These are phyloP conservation scores for Aurelia sp. DNA, from an alignment of 30 jellyfish, hydroid and myxozoan species.

Conservation along the genomic window DNA sequence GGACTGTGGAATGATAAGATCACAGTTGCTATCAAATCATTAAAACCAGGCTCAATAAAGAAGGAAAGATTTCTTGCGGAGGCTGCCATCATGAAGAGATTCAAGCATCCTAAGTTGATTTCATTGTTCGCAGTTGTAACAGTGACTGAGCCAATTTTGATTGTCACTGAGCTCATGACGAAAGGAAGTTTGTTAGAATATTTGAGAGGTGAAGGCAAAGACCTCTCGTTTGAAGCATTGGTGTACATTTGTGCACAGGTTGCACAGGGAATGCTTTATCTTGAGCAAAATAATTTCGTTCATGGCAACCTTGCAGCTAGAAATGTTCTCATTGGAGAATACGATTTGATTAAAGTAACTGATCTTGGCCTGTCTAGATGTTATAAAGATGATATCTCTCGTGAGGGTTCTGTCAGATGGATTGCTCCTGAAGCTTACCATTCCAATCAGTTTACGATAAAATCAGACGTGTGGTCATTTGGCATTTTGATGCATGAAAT, in stretches of 20 bases:
- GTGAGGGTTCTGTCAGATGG: slow-evolving; percentile 95
- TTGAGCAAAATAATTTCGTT: slow-evolving; percentile 78
- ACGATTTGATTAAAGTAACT: slow-evolving; percentile 81
- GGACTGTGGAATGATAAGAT: slow-evolving; percentile 93
- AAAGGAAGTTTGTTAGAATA: slow-evolving; percentile 94
- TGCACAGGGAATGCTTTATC: slow-evolving; percentile 94
- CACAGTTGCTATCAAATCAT: slow-evolving; percentile 89
- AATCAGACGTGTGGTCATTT: slow-evolving; percentile 99
- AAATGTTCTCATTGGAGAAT: slow-evolving; percentile 87
- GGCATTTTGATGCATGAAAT: slow-evolving; percentile 96
- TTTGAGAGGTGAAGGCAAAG: slow-evolving; percentile 80
- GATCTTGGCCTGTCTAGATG: slow-evolving; percentile 97
- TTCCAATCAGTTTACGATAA: slow-evolving; percentile 82
- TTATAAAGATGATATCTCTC: slow-evolving; percentile 79
- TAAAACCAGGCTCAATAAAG: slow-evolving; percentile 89
- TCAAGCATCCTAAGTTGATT: slow-evolving; percentile 84
- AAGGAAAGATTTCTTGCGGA: slow-evolving; percentile 87
- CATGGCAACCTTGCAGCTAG: slow-evolving; percentile 98
- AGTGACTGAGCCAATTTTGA: slow-evolving; percentile 82
- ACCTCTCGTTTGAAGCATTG: slow-evolving; percentile 47
- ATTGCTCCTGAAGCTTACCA: slow-evolving; percentile 98
- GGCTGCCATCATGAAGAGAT: slow-evolving; percentile 87
- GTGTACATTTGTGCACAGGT: slow-evolving; percentile 87
- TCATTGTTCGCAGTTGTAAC: slow-evolving; percentile 94
- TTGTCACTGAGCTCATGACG: slow-evolving; percentile 92